phyloP scores from a whole-genome alignment of 2,113 vertebrate species.

The Plestiodon gilberti region DNA sequence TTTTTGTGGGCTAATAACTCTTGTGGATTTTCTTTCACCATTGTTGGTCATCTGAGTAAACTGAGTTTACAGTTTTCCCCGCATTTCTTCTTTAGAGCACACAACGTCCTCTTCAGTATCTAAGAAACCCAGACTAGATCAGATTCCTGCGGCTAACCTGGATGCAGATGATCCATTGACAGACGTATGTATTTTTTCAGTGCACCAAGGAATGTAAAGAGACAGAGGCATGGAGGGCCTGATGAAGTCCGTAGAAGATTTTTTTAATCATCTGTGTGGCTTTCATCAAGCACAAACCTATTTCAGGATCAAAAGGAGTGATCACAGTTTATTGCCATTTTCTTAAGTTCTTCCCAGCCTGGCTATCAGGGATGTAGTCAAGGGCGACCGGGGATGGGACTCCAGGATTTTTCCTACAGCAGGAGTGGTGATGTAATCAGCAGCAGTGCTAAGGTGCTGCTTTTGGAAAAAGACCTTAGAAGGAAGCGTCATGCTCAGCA shows the following conservation, averaged over 20 bases:
- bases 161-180: constrained; percentile 97
- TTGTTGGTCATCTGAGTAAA: neutral
- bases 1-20: neutral
- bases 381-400: too few species aligned
- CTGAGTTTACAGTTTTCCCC: too few species aligned
- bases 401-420: too few species aligned
- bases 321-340: neutral
- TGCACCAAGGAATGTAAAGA: neutral
- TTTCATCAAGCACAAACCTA: too few species aligned
- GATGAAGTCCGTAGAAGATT: neutral
- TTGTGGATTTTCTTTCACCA: neutral
- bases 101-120: constrained; percentile 94
- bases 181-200: constrained; percentile 81
- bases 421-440: too few species aligned
- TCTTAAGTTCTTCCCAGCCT: neutral
- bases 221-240: neutral
- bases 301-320: neutral
- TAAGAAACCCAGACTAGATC: constrained; percentile 95
- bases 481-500: too few species aligned
- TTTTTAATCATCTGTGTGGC: neutral
- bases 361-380: too few species aligned
- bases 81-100: constrained; percentile 81
- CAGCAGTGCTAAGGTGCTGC: too few species aligned
- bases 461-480: too few species aligned
- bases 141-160: constrained; percentile 97